Base-by-base conservation (phyloP, 1,140 invertebrate species). In the Plodia interpunctella region DNA sequence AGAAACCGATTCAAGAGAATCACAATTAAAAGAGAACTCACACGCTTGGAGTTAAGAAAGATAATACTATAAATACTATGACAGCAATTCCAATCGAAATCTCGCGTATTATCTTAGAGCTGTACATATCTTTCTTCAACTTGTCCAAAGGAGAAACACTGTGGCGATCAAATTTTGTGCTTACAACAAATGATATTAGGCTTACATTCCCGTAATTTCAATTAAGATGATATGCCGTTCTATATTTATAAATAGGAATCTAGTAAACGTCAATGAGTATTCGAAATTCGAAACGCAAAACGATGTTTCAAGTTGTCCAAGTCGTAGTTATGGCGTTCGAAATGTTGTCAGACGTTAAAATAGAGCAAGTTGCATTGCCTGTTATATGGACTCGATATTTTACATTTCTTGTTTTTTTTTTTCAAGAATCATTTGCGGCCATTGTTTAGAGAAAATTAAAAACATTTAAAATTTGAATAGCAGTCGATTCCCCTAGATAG, bases 231-330 rank as follows among this genome's bases (percentile, higher is more conserved):
- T 70, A 68, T 44, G 68, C 69, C 67, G 60, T 76, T 80, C 49
- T 59, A 56, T 61, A 73, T 68, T 57, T 53, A 62, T 55, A n/a
- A n/a, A 63, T 20, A 25, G 59, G 55, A 60, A 72, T 67, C 61
- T 73, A 68, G 58, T 70, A 75, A 74, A 82, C 68, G 72, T 78
- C 78, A 78, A 83, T 73, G 72, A 74, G 71, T 72, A 53, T 66
- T 76, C 74, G 74, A 79, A 78, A 81, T 76, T 75, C 70, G 73
- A 81, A 80, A 83, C 70, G 72, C 73, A 76, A 75, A 80, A 70
- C 72, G 73, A 74, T 76, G 70, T 53, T 75, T 70, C 63, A 62
- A 63, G 60, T 68, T 71, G 70, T 76, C 65, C 68, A 66, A 67
- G 64, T 58, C 30, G 60, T 50, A 67, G 64, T 58, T 30, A 58